phyloP scores from a whole-genome alignment of 1,140 invertebrate species.

The Octopus bimaculoides region DNA sequence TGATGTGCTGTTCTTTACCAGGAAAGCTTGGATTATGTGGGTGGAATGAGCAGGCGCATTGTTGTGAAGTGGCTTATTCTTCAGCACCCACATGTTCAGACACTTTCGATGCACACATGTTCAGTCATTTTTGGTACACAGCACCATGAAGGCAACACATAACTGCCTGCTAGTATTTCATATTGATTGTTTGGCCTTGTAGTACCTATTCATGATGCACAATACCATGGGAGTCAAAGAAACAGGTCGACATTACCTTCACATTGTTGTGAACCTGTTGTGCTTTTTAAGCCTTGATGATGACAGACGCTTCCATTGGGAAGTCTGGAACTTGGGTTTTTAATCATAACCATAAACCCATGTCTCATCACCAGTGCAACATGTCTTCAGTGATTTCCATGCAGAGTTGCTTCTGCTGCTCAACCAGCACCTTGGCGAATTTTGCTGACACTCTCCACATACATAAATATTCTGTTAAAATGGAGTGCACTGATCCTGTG shows the following conservation, averaged over 20 bases:
- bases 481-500: too few species aligned
- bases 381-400: not conserved
- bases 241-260: not conserved
- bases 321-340: not conserved
- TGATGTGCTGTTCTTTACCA: too few species aligned
- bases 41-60: not conserved
- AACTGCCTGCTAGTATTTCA: not conserved
- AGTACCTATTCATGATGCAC: not conserved
- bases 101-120: not conserved
- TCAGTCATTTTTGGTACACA: not conserved
- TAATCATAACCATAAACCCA: not conserved
- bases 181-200: not conserved
- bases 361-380: not conserved
- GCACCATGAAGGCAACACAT: not conserved
- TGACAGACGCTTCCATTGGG: not conserved
- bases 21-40: too few species aligned
- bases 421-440: too few species aligned
- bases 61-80: not conserved
- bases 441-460: too few species aligned
- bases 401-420: not conserved
- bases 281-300: conserved; percentile 7
- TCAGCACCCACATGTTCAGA: not conserved
- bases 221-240: not conserved
- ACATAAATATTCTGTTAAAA: too few species aligned
- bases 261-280: not conserved